Conservation (phyloP, 2,113 vertebrate species). For the Phrynosoma platyrhinos region DNA sequence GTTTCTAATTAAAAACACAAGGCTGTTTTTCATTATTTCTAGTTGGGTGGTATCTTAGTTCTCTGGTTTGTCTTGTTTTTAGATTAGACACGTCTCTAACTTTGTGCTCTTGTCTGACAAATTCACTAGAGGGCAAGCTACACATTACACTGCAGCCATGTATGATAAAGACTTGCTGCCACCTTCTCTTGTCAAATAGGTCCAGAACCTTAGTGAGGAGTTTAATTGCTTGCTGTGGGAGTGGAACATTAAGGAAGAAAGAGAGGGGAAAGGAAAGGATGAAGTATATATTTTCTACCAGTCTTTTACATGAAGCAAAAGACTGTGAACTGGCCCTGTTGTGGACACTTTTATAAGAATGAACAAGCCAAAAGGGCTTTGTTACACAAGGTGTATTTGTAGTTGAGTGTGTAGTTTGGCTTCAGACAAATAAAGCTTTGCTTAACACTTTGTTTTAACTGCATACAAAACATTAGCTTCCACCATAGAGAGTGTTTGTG, state of each 20-base stretch:
- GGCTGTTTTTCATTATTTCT: slow-evolving; percentile 76
- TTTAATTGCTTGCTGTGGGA: not conserved
- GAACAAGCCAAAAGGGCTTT: not conserved
- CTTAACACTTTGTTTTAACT: slow-evolving; percentile 11
- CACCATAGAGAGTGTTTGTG: slow-evolving; percentile 13
- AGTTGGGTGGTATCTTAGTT: slow-evolving; percentile 75
- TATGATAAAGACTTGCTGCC: not conserved
- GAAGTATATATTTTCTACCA: not conserved
- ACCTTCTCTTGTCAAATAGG: not conserved
- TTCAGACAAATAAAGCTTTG: slow-evolving; percentile 16
- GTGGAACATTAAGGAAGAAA: not conserved
- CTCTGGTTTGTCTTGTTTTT: slow-evolving; percentile 53
- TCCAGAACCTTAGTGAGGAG: not conserved
- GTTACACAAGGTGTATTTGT: not conserved
- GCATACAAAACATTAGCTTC: slow-evolving; percentile 28
- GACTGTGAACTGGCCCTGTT: no score
- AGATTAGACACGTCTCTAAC: slow-evolving; percentile 32
- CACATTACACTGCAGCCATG: slow-evolving; percentile 17
- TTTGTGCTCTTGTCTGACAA: slow-evolving; percentile 48
- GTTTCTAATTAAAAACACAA: slow-evolving; percentile 80
- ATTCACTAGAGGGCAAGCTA: slow-evolving; percentile 26
- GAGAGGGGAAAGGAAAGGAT: not conserved
- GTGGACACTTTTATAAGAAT: not conserved
- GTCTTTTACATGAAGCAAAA: not conserved
- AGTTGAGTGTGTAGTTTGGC: not conserved